Evolutionary conservation across 2,888 invertebrate genomes (phyloP).

Genomic region (Cerceris ruficornis): DNA sequence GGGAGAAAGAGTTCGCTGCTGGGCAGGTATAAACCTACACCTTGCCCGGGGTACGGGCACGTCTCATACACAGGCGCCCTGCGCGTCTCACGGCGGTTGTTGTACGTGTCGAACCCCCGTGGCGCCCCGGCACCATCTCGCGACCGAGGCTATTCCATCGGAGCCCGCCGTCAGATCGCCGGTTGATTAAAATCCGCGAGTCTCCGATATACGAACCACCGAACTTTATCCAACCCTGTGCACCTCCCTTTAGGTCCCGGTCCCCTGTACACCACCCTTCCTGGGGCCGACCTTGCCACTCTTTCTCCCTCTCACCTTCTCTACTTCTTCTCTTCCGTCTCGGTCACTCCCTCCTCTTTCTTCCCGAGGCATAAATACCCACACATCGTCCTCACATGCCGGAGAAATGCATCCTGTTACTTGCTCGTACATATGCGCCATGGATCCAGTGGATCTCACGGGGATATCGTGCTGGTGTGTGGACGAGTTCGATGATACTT

Average conservation of each 20-base stretch:
- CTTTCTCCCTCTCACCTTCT: not conserved
- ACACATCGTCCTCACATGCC: constrained; percentile 13
- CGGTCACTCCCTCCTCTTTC: not conserved
- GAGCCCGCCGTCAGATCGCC: constrained; percentile 77
- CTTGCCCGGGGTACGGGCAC: constrained; percentile 32
- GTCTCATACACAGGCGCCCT: constrained; percentile 37
- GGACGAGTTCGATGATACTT: not conserved
- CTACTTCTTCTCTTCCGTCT: not conserved
- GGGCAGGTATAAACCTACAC: constrained; percentile 62
- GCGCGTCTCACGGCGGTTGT: constrained; percentile 62
- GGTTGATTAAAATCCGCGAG: constrained; percentile 81
- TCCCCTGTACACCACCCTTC: constrained; percentile 31
- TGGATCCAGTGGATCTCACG: constrained; percentile 62
- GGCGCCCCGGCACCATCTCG: constrained; percentile 80
- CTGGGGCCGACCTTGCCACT: not conserved
- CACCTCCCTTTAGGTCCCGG: constrained; percentile 38
- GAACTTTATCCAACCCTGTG: constrained; percentile 72
- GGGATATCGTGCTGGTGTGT: constrained; percentile 1
- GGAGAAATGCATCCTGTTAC: constrained; percentile 10
- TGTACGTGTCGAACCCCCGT: constrained; percentile 81
- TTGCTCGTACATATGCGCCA: constrained; percentile 34
- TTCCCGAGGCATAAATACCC: constrained; percentile 60
- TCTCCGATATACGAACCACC: constrained; percentile 78
- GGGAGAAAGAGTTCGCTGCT: constrained; percentile 23
- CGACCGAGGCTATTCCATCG: constrained; percentile 74